A percentile compares a stretch with the other conserved stretches of the same genome.
phyloP scores from a whole-genome alignment of 2,113 vertebrate genomes.

The Athene noctua region DNA sequence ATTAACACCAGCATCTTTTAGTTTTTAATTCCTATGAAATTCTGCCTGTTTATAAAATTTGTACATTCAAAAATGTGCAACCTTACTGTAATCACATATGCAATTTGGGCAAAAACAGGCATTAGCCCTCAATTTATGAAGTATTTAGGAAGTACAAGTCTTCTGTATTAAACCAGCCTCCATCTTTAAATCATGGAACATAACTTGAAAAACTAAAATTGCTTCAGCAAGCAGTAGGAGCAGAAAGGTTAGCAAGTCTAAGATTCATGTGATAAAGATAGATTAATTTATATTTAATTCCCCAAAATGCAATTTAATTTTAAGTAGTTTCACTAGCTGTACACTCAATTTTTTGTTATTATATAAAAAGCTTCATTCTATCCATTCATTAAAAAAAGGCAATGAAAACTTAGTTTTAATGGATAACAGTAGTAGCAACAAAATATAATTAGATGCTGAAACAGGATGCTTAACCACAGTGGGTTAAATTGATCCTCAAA shows the following conservation, averaged over 20 bases:
- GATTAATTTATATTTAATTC: slow-evolving; percentile 44
- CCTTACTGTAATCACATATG: not conserved
- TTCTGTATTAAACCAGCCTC: not conserved
- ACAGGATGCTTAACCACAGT: not conserved
- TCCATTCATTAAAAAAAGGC: not conserved
- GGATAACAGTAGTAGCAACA: slow-evolving; percentile 3
- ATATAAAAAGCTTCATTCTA: not conserved
- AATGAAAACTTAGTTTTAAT: slow-evolving; percentile 27
- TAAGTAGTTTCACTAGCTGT: not conserved
- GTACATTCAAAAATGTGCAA: not conserved
- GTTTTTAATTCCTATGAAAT: not conserved
- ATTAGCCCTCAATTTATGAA: not conserved
- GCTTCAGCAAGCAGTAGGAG: not conserved
- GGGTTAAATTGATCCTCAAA: slow-evolving; percentile 32
- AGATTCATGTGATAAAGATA: not conserved
- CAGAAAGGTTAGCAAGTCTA: not conserved
- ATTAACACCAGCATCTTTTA: not conserved
- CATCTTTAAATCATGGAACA: not conserved
- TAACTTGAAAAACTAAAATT: not conserved
- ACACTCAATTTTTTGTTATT: not conserved
- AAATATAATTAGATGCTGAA: slow-evolving; percentile 16
- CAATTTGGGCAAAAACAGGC: not conserved
- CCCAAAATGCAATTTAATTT: not conserved
- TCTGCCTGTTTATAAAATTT: not conserved
- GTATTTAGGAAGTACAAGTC: not conserved